Evolutionary conservation across 1,140 invertebrate species (phyloP).

Genomic region (Plectus sambesii): DNA sequence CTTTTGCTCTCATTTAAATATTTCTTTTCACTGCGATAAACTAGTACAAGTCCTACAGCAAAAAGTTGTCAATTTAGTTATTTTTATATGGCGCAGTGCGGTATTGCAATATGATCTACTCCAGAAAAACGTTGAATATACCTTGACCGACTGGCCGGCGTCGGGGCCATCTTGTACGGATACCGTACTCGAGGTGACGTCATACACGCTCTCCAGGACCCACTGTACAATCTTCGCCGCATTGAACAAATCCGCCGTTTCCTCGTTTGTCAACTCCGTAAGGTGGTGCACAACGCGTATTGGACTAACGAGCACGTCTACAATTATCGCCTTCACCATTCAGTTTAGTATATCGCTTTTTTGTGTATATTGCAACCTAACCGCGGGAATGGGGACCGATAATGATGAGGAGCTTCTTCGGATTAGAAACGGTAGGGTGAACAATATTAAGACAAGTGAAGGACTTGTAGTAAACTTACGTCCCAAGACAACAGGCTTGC

Average conservation of each 20-base stretch:
- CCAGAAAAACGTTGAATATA: slow-evolving; percentile 47
- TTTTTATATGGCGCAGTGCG: neutral
- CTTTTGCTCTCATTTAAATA: no score
- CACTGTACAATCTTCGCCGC: slow-evolving; percentile 58
- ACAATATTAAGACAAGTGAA: slow-evolving; percentile 5
- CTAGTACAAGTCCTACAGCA: neutral
- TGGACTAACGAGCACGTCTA: slow-evolving; percentile 66
- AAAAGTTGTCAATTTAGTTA: neutral
- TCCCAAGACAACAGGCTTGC: slow-evolving; percentile 69
- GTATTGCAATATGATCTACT: neutral
- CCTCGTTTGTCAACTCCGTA: slow-evolving; percentile 58
- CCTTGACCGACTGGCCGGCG: slow-evolving; percentile 73
- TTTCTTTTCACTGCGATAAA: neutral
- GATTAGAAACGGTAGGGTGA: neutral
- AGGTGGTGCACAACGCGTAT: slow-evolving; percentile 56
- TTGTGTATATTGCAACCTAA: slow-evolving; percentile 5
- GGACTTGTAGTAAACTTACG: slow-evolving; percentile 54
- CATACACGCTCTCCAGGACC: slow-evolving; percentile 59
- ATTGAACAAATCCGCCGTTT: slow-evolving; percentile 66
- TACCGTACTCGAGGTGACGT: slow-evolving; percentile 58
- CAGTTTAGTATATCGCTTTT: slow-evolving; percentile 1
- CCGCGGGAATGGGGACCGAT: slow-evolving; percentile 1
- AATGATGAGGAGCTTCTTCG: neutral
- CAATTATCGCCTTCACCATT: slow-evolving; percentile 8
- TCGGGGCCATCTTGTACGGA: slow-evolving; percentile 58